Evolutionary conservation across 2,888 invertebrate species (phyloP), one percentile per base, ranked within the genome.

Genomic region (Drosophila phalerata): DNA sequence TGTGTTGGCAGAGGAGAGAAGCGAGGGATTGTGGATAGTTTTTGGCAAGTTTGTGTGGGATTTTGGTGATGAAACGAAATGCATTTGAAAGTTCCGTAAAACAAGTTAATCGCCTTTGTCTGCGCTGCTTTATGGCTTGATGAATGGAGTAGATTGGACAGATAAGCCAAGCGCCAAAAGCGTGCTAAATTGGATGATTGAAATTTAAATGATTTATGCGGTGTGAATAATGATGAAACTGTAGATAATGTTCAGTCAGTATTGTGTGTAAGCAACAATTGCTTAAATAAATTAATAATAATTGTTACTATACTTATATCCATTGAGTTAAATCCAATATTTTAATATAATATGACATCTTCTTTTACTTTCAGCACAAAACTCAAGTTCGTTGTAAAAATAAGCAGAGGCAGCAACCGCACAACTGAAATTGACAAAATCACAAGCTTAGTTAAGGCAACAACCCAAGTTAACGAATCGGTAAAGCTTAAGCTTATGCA

Each of bases 71-170:
- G 61, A 79, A 79, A 72, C 57, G 65, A 72, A 77, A 62, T 84
- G 88, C 82, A 79, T 79, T 85, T 84, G 79, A 87, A 87, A 87
- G 80, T 87, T 82, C 64, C 71, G 70, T 69, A 68, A 69, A 84
- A 82, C 82, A 85, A 87, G 85, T 85, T 84, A 87, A 87, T 86
- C 85, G 77, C 48, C 72, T 68, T 70, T 73, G 78, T 71, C 68
- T 69, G 51, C 38, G 51, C 37, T 53, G 47, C 56, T 38, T 67
- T 51, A 67, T 74, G 48, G 63, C 56, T 38, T 58, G 60, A 56
- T 65, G 48, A 76, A 56, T 70, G 58, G 22, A 3, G n/a, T n/a
- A 53, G 48, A 62, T 60, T 60, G 55, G 47, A 48, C 37, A 63
- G 63, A 73, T 71, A 68, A 64, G 40, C 51, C 69, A 73, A 53